Percentiles rank a stretch among this genome's conserved stretches.
These are phyloP conservation scores for Biston betularia DNA, from an alignment of 2,888 invertebrate genomes.

Conservation along the genomic window DNA sequence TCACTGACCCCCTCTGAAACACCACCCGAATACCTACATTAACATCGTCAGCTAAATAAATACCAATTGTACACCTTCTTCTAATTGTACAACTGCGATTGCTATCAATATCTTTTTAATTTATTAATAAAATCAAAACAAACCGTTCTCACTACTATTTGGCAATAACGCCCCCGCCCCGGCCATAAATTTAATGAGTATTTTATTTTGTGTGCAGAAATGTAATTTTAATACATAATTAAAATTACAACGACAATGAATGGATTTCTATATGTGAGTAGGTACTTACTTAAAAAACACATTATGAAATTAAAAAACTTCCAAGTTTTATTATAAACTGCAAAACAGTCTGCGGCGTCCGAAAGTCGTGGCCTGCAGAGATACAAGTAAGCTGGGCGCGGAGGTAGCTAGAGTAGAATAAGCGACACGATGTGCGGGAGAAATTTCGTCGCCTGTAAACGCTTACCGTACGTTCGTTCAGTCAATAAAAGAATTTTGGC, in stretches of 20 bases:
- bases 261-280: neutral
- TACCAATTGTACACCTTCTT: slow-evolving; percentile 36
- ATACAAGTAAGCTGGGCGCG: neutral
- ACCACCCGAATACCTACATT: slow-evolving; percentile 52
- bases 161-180: slow-evolving; percentile 13
- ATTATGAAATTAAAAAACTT: too few species aligned
- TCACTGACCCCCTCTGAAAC: slow-evolving; percentile 81
- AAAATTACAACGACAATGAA: neutral
- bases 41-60: slow-evolving; percentile 32
- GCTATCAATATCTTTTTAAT: slow-evolving; percentile 2
- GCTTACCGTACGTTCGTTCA: slow-evolving; percentile 73
- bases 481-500: slow-evolving; percentile 85
- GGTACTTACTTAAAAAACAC: too few species aligned
- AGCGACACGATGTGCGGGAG: slow-evolving; percentile 51
- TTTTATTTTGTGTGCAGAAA: neutral
- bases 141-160: neutral
- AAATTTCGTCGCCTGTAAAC: slow-evolving; percentile 66
- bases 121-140: neutral
- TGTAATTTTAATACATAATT: neutral
- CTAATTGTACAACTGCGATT: slow-evolving; percentile 18
- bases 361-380: neutral
- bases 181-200: slow-evolving; percentile 10
- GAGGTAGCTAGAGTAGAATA: neutral
- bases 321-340: neutral
- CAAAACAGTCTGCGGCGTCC: neutral